Evolutionary conservation across 2,113 vertebrate genomes (phyloP), one percentile per base, ranked within the genome.

Genomic region (Elgaria multicarinata): DNA sequence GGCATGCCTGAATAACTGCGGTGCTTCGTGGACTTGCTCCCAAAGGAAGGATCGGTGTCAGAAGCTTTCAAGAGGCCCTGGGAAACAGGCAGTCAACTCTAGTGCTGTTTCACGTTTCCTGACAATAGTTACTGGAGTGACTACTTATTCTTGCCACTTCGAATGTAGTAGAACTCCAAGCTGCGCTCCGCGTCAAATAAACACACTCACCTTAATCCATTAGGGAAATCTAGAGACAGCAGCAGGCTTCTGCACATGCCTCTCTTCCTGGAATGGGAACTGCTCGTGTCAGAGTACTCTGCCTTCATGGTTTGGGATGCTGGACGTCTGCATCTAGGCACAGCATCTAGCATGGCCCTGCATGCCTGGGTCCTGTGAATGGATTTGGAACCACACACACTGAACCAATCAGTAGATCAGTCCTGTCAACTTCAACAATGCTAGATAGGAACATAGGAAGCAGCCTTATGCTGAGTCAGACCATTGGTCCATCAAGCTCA

Each of bases 11-110:
- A 90, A 87, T 76, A 83, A 83, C 42, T 83, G n/a, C 67, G 14
- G 77, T 64, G 55, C 28, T 58, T 87, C 77, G 71, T 39, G 46
- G 72, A 76, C 36, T 42, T 75, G 26, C 50, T 82, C 85, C 24
- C 79, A 72, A 55, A 87, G 79, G 78, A 64, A 82, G 69, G 24
- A 33, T 66, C 75, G 84, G 33, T 66, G 77, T 90, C 67, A 33
- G 36, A 44, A 53, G 69, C 53, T 76, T 67, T 64, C 28, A 87
- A 24, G 18, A 55, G 46, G 46, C 36, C 72, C 31, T 26, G 24
- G 42, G 58, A 82, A 90, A 62, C 2, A 75, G 26, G 53, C 33
- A 55, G 16, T 44, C n/a, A 14, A 83, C 58, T 72, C 69, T 18
- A 74, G 39, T 39, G 26, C 8, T 55, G 4, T 46, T 50, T 81